Conservation (phyloP, 2,113 vertebrate genomes). For the Cnemophilus loriae region DNA sequence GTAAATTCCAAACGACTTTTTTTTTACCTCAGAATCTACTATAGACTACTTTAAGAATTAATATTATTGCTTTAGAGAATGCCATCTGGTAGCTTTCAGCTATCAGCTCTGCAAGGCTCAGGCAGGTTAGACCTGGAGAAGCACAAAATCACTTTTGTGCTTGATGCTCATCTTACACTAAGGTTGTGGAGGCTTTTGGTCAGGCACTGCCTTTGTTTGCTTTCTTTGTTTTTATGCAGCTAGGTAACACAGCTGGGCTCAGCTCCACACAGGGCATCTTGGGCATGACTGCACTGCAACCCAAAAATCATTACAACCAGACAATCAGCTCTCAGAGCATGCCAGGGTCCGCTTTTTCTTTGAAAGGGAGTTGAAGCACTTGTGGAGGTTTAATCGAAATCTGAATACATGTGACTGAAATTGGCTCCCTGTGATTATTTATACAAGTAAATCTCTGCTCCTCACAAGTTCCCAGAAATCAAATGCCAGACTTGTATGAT, state of each 20-base stretch:
- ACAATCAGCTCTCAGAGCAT: background rate
- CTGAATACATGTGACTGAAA: conserved; percentile 48
- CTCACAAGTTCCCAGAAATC: conserved; percentile 36
- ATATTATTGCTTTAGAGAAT: background rate
- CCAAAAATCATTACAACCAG: background rate
- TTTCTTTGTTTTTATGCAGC: background rate
- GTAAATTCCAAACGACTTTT: background rate
- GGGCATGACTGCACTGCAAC: background rate
- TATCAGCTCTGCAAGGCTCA: background rate
- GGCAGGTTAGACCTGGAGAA: background rate
- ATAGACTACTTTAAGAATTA: background rate
- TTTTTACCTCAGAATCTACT: background rate
- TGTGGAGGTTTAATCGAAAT: conserved; percentile 32
- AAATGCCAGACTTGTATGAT: conserved; percentile 31
- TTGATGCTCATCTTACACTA: background rate
- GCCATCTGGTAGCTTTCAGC: background rate
- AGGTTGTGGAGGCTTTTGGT: background rate
- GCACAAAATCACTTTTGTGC: background rate
- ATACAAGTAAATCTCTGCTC: conserved; percentile 46
- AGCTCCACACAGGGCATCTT: background rate
- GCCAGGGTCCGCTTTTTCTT: background rate
- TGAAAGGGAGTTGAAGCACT: background rate
- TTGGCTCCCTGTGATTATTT: conserved; percentile 42
- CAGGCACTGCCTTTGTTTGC: background rate
- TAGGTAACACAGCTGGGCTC: background rate